A percentile compares a stretch with the other conserved stretches of the same genome.
Conservation (phyloP, 2,113 vertebrate species). For the Orthonyx spaldingii region DNA sequence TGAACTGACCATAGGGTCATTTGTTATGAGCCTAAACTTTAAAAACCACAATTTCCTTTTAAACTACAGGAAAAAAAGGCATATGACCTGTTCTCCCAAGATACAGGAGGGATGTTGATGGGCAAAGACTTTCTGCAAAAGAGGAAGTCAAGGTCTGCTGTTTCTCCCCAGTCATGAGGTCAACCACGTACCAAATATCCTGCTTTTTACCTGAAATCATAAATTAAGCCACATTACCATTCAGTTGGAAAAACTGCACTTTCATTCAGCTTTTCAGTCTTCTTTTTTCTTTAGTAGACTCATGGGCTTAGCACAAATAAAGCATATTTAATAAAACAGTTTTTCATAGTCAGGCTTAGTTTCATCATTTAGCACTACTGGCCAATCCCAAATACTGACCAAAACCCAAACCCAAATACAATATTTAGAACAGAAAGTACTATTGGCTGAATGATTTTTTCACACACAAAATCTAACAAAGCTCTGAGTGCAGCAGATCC, state of each 20-base stretch:
- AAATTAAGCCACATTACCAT: background rate
- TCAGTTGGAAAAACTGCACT: background rate
- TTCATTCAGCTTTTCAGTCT: background rate
- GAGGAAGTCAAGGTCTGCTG: conserved; percentile 95
- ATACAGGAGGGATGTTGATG: conserved; percentile 92
- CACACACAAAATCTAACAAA: background rate
- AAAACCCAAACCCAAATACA: background rate
- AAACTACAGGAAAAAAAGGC: background rate
- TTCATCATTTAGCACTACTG: background rate
- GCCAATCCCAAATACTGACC: background rate
- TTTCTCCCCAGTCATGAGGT: conserved; percentile 94
- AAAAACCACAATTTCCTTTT: background rate
- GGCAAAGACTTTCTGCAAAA: conserved; percentile 91
- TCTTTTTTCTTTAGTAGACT: background rate
- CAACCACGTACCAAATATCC: conserved; percentile 95
- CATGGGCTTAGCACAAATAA: background rate
- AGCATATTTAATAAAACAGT: background rate
- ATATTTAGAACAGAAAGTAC: background rate
- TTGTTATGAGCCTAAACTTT: background rate
- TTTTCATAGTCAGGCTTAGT: background rate
- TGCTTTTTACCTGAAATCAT: conserved; percentile 90
- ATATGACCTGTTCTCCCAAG: conserved; percentile 90
- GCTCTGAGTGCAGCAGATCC: background rate
- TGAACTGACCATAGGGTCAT: background rate
- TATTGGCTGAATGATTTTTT: background rate